Evolutionary conservation across 2,888 invertebrate genomes (phyloP), one percentile per base, ranked within the genome.

Genomic region (Epirrhoe alternata): DNA sequence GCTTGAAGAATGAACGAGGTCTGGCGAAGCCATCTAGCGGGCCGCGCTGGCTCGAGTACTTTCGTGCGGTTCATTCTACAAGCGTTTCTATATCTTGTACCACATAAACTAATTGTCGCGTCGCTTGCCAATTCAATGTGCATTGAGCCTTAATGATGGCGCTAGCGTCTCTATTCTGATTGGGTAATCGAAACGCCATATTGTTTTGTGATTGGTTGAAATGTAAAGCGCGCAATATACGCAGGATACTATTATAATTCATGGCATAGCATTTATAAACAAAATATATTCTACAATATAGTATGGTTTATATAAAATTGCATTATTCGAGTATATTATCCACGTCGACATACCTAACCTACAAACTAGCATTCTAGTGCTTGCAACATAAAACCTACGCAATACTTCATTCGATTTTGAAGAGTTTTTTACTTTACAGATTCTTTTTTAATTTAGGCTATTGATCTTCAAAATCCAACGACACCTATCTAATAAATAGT

Each of bases 341-440:
- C 35, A 63, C 58, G 49, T 57, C 50, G 55, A 51, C 16, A 47
- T 30, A 55, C 60, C 61, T 70, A 72, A 42, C 31, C 56, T 68
- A 68, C 14, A 61, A 66, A 51, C 73, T 71, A 69, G 68, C 67
- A 66, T 57, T 53, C 68, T 70, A 68, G 64, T 54, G 57, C 50
- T 52, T 45, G 56, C 58, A 63, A 51, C 66, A 50, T 24, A 61
- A 53, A 47, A 47, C 50, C 54, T 64, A 61, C 35, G n/a, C 17
- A 56, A 60, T 49, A 38, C 17, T 16, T 47, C 5, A 51, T 31
- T 51, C 45, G 45, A 35, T 63, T 52, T 57, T 35, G 33, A 57
- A 63, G 57, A 63, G 52, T 16, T 14, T 16, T 42, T 42, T 12
- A 12, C 38, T 47, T 47, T 47, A 47, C 16, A 47, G 14, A 47